Base-by-base conservation (phyloP, 2,888 invertebrate species). In the Folsomia candida region DNA sequence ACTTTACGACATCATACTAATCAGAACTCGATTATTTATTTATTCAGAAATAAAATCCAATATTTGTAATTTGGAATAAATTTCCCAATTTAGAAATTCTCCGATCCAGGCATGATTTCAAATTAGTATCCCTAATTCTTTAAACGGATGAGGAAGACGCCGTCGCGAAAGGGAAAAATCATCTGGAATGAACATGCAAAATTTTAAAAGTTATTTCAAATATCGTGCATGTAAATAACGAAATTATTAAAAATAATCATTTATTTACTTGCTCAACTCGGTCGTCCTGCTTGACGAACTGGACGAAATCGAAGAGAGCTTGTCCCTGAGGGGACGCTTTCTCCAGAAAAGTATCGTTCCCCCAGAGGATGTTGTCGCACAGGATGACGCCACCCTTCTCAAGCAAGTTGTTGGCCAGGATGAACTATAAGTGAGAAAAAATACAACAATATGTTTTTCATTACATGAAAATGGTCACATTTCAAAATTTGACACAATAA, bases 381-480 rank as follows among this genome's bases (percentile, higher is more conserved):
- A 74, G 47, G 27, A 79, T 70, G 0, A 61, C 65, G 58, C 79
- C 79, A 14, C 58, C 27, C 24, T 59, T 61, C 0, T 59, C 61
- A 37, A 79, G 58, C 57, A 79, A 28, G 9, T 64, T 61, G 26
- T 77, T 75, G 59, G 77, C 76, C 78, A 79, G 75, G 6, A 79
- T 75, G 57, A 65, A 78, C 79, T 79, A 61, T 9, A n/a, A 47
- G 18, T 47, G 47, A 47, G 47, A 47, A 47, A n/a, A n/a, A n/a
- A n/a, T n/a, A n/a, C n/a, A n/a, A n/a, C n/a, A n/a, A n/a, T n/a
- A n/a, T n/a, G n/a, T n/a, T n/a, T n/a, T n/a, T n/a, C n/a, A n/a
- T n/a, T n/a, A n/a, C n/a, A n/a, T n/a, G n/a, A n/a, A n/a, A n/a
- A n/a, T n/a, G n/a, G n/a, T n/a, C n/a, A n/a, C n/a, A n/a, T n/a